These are phyloP conservation scores for Pinctada fucata DNA, from an alignment of 2,888 invertebrate genomes.

Conservation along the genomic window DNA sequence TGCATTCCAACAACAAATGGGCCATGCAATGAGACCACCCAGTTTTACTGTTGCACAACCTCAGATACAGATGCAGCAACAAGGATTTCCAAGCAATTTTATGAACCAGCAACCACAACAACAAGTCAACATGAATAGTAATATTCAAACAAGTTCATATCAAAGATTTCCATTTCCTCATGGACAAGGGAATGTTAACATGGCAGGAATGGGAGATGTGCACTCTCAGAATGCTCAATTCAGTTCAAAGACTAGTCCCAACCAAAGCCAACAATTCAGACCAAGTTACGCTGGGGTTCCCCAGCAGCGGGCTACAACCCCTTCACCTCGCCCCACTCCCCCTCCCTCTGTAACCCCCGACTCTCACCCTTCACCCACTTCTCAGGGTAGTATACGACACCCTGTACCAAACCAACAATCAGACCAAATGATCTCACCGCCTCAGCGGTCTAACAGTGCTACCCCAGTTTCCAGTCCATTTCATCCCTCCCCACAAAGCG, in stretches of 20 bases:
- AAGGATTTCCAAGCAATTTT: conserved; percentile 13
- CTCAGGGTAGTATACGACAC: conserved; percentile 61
- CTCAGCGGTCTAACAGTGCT: conserved; percentile 40
- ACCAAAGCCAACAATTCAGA: conserved; percentile 49
- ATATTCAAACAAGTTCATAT: conserved; percentile 31
- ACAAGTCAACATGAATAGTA: conserved; percentile 29
- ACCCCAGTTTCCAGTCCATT: conserved; percentile 44
- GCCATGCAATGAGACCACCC: conserved; percentile 10
- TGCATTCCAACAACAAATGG: conserved; percentile 16
- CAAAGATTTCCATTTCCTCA: conserved; percentile 33
- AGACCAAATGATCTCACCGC: conserved; percentile 63
- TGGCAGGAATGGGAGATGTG: conserved; percentile 43
- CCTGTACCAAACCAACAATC: conserved; percentile 55
- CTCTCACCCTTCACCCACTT: conserved; percentile 46
- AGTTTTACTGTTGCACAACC: not conserved
- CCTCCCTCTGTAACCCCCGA: conserved; percentile 54
- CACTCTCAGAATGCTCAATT: conserved; percentile 54
- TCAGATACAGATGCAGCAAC: conserved; percentile 24
- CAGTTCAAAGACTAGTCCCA: conserved; percentile 59
- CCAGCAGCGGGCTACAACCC: conserved; percentile 55
- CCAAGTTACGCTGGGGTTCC: conserved; percentile 35
- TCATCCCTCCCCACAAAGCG: conserved; percentile 17
- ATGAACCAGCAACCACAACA: conserved; percentile 44
- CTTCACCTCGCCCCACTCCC: conserved; percentile 63
- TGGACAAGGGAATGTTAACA: conserved; percentile 34